Base-by-base conservation (phyloP, 2,888 invertebrate genomes). In the Coelogynopora nodosa region DNA sequence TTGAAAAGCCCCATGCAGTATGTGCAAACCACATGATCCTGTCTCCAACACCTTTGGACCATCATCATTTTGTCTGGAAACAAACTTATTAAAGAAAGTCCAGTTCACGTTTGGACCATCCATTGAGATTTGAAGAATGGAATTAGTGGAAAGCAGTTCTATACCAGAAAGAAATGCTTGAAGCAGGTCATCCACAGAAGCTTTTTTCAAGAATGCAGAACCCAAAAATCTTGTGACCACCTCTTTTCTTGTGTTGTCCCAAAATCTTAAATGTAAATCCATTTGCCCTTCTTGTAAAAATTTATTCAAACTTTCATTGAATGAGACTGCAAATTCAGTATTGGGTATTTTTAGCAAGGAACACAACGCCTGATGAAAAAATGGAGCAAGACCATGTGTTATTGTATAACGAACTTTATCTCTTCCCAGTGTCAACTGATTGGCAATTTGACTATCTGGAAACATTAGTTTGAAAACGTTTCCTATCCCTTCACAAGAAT, bases 81-180 rank as follows among this genome's bases (percentile, higher is more conserved):
- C 90, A 88, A 88, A 90, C 90, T 90, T 88, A 96, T 95, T 92
- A 97, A 97, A 74, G 27, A 74, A 74, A 23, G 74, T 26, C 74
- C 74, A 74, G 74, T 74, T 74, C 74, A 74, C 74, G 27, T 13
- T 74, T 74, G 74, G 18, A 74, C 74, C 74, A 74, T 74, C 27
- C 74, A 74, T 74, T 26, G 27, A 13, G 23, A 74, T 26, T 74
- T 74, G 18, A 74, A 74, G 18, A 26, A 74, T 26, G 27, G 74
- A 74, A 74, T 26, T 74, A 26, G 27, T 13, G 18, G 74, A 74
- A 26, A 74, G 74, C 27, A 26, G 27, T 26, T 74, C 74, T 74
- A 74, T 23, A 13, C 74, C 74, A 74, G 23, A 23, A 74, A 74
- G 74, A 26, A 74, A 74, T 13, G 74, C 74, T 26, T 74, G 23